Base-by-base conservation (phyloP, 2,797 vertebrate species). In the Meda fulgida region DNA sequence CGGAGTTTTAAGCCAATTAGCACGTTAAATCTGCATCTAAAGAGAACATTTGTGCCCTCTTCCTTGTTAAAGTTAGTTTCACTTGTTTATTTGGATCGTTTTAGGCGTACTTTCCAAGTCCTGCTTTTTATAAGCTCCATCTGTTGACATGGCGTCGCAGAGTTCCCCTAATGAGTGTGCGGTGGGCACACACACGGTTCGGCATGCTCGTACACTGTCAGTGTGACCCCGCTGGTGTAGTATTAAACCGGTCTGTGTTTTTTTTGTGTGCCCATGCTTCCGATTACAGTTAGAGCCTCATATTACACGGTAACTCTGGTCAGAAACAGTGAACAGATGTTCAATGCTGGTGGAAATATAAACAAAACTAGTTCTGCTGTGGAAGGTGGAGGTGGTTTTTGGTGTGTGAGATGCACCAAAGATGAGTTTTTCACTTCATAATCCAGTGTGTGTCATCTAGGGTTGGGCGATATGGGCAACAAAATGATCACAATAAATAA, bases 61-160 rank as follows among this genome's bases (percentile, higher is more conserved):
- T 73, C 46, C 60, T 78, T 73, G 48, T 40, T 84, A 13, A 80
- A 79, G 69, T 79, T 84, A 73, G 70, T 86, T 84, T 83, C 75
- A 55, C 34, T 78, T 34, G 55, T 73, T 73, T 63, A 34, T 73
- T 82, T 69, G 69, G 40, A 2, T 40, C 19, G 7, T 51, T 76
- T 79, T 65, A 18, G 34, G 16, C 21, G 1, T 67, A n/a, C 36
- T n/a, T 78, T 72, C 34, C 29, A 38, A 65, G 60, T 23, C 38
- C 63, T 80, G 38, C 82, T 89, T n/a, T 84, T 48, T 77, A 83
- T 77, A 81, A 69, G 76, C 53, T 78, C 85, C 87, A 88, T 89
- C 86, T 88, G 86, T 81, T 80, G 46, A 80, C 85, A 77, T 85
- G 85, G 55, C 80, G n/a, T 46, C 23, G 58, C 48, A 72, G 73